Evolutionary conservation across 2,888 invertebrate genomes (phyloP), one percentile per base, ranked within the genome.

Genomic region (Eulithis prunata): DNA sequence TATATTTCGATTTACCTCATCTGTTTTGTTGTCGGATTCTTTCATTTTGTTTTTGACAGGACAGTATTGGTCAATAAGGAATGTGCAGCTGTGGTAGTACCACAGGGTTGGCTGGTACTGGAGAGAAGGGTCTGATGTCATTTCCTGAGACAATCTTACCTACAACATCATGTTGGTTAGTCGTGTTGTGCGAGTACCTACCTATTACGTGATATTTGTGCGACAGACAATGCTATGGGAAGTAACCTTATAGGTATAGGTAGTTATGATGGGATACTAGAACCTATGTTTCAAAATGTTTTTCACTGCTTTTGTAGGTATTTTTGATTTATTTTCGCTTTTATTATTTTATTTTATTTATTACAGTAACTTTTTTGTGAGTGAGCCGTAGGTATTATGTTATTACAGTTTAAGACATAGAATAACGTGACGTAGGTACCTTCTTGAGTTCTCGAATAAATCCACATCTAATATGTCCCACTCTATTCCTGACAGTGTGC

Each of bases 381-480:
- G 32, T 32, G 32, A 3, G 32, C 32, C 4, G 6, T 32, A 32
- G 5, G 5, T 32, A 32, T 32, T 32, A 32, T 32, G 6, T 32
- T 32, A 32, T 8, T 8, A 41, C 41, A 41, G 2, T 41, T 41
- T 41, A 32, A 3, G 6, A 41, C 41, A 2, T 41, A 41, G 41
- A 8, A 41, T 41, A 7, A 41, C 41, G 11, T 14, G 6, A 43
- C 49, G 21, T 11, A 57, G 21, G 21, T 21, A 65, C 71, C 63
- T 71, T 71, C 49, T 67, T 71, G 21, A 69, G 54, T 54, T 71
- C 71, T 41, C 71, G 59, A 13, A 63, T 65, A 43, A 63, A 71
- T 2, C 68, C 62, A 2, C 46, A 61, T 12, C 71, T 61, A 60
- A 71, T 67, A 28, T 62, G 67, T 8, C 67, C 71, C 43, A 71